These are phyloP conservation scores for Lindbergichthys nudifrons DNA, from an alignment of 2,797 vertebrate species.

Conservation along the genomic window DNA sequence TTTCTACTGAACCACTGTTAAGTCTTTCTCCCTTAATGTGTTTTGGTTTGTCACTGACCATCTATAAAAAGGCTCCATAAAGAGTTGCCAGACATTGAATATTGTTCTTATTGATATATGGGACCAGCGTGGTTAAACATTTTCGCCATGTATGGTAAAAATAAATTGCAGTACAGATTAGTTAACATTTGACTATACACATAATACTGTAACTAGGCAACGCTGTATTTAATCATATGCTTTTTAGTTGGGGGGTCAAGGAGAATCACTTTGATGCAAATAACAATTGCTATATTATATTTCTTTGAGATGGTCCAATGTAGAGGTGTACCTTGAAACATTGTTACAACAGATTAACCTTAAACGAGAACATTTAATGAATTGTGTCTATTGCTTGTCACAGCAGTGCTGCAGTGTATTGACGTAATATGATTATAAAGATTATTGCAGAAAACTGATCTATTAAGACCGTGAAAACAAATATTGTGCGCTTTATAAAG, in stretches of 20 bases:
- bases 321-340: no score
- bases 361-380: no score
- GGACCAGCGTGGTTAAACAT: background rate
- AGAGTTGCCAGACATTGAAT: slow-evolving; percentile 43
- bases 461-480: background rate
- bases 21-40: background rate
- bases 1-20: background rate
- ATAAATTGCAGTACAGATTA: slow-evolving; percentile 7
- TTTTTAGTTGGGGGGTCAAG: no score
- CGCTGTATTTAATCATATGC: background rate
- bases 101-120: slow-evolving; percentile 39
- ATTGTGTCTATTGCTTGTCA: no score
- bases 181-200: background rate
- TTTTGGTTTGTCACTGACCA: slow-evolving; percentile 13
- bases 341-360: no score
- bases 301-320: no score
- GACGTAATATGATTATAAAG: no score
- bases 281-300: no score
- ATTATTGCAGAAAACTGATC: no score
- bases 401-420: no score
- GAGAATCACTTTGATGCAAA: no score
- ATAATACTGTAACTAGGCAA: background rate
- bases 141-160: slow-evolving; percentile 29
- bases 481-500: no score
- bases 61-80: slow-evolving; percentile 5